Conservation (phyloP, 2,888 invertebrate genomes). For the Drosophila borborema region DNA sequence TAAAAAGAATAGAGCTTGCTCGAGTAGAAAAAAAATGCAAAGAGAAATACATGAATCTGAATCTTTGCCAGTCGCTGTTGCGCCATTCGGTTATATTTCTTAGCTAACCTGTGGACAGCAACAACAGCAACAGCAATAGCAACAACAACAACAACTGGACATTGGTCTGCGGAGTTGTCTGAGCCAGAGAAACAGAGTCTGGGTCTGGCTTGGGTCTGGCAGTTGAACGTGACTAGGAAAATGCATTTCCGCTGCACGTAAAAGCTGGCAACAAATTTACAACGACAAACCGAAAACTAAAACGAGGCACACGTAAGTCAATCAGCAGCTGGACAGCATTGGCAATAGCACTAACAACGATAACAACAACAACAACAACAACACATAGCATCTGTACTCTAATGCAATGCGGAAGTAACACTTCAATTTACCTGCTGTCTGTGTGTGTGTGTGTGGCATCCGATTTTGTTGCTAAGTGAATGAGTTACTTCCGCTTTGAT, state of each 20-base stretch:
- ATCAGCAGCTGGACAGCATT: slow-evolving; percentile 68
- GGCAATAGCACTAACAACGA: slow-evolving; percentile 21
- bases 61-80: slow-evolving; percentile 49
- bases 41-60: slow-evolving; percentile 34
- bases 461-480: slow-evolving; percentile 78
- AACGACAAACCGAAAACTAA: slow-evolving; percentile 72
- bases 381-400: slow-evolving; percentile 52
- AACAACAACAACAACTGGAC: slow-evolving; percentile 29
- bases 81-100: slow-evolving; percentile 54
- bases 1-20: slow-evolving; percentile 19
- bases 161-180: slow-evolving; percentile 32
- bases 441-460: slow-evolving; percentile 27
- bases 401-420: slow-evolving; percentile 80
- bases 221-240: slow-evolving; percentile 74
- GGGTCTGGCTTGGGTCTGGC: slow-evolving; percentile 53
- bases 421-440: slow-evolving; percentile 62
- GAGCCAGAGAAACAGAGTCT: slow-evolving; percentile 41
- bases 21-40: background rate
- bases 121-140: background rate
- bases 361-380: slow-evolving; percentile 28
- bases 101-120: slow-evolving; percentile 49
- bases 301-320: slow-evolving; percentile 78
- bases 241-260: slow-evolving; percentile 80
- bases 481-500: slow-evolving; percentile 77
- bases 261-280: slow-evolving; percentile 58